Evolutionary conservation across 2,888 invertebrate genomes (phyloP), one percentile per base, ranked within the genome.

Genomic region (Cerastis rubricosa): DNA sequence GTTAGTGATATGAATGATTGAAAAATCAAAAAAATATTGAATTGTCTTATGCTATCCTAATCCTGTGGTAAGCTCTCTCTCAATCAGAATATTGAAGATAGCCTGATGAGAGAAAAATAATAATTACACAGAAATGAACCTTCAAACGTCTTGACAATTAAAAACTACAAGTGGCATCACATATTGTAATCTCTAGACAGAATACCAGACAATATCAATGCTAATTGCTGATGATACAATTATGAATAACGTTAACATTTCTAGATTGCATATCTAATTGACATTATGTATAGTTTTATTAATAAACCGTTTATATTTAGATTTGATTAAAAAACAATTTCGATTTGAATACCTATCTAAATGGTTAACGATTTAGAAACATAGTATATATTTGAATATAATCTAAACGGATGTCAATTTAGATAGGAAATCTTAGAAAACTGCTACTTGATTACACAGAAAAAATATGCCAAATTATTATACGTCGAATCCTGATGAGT

Each of bases 141-240:
- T 25, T 54, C 17, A 45, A 54, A 57, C 6, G 11, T 9, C n/a
- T 57, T 73, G 19, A n/a, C 6, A n/a, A 29, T 49, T 25, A 7
- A 35, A 11, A 73, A n/a, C 14, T 72, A 47, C 19, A 35, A 19
- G 29, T 29, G 19, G 17, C 14, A 35, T 72, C n/a, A 7, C 14
- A 47, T 25, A 76, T 63, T 49, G 17, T 12, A n/a, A 76, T 76
- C 63, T 75, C 19, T 14, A 76, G 11, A 43, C 11, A 61, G 19
- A 45, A 25, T 1, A 25, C 14, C 43, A 35, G 45, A 12, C 47
- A 54, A 19, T 43, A 29, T 63, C 29, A 61, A 49, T 6, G 9
- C 14, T 71, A 22, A 35, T 17, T 65, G 12, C 6, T 25, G 25
- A 57, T 51, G 22, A 51, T 51, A 49, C 8, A 51, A 51, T 51